Conservation (phyloP, 1,140 invertebrate species). For the Heliconius nattereri region DNA sequence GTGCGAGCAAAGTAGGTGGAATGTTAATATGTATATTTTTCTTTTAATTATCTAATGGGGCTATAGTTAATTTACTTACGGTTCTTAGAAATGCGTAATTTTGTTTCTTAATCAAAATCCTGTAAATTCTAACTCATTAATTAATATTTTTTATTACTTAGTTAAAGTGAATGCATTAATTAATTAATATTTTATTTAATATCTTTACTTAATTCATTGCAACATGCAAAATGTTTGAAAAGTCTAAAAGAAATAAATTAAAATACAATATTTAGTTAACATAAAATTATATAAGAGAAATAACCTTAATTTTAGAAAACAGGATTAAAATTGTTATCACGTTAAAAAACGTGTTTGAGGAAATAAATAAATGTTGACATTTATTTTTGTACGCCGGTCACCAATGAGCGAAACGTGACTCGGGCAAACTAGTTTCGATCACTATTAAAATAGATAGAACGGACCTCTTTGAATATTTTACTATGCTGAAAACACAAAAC, state of each 20-base stretch:
- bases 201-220: not conserved
- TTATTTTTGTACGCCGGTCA: conserved; percentile 34
- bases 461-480: not conserved
- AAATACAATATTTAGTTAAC: not conserved
- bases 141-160: not conserved
- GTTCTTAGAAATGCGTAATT: too few species aligned
- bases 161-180: not conserved
- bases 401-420: conserved; percentile 32
- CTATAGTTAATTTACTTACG: not conserved
- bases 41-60: not conserved
- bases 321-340: not conserved
- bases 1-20: not conserved
- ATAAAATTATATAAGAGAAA: not conserved
- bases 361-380: conserved; percentile 32
- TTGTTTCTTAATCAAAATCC: not conserved
- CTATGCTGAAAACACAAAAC: not conserved
- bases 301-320: not conserved
- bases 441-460: not conserved
- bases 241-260: not conserved
- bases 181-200: not conserved
- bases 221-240: not conserved
- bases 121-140: not conserved
- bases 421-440: not conserved
- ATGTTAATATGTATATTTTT: conserved; percentile 3
- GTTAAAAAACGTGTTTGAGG: conserved; percentile 22